Conservation (phyloP, 2,113 vertebrate genomes). For the Polyodon spathula region DNA sequence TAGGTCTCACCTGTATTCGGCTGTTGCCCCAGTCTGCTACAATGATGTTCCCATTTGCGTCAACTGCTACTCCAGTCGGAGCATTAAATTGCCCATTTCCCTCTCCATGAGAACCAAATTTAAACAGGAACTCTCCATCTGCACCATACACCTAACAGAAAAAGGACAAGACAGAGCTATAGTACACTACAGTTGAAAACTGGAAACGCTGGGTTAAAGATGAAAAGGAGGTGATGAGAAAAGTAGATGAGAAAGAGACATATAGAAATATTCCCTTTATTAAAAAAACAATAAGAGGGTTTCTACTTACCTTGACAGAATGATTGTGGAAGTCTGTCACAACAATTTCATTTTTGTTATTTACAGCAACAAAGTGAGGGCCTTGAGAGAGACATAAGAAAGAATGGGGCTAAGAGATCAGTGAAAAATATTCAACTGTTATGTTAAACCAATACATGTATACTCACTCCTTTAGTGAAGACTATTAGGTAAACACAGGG, state of each 20-base stretch:
- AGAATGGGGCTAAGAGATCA: conserved; percentile 11
- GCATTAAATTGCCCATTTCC: conserved; percentile 96
- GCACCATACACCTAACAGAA: conserved; percentile 79
- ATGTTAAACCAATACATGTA: too few species aligned
- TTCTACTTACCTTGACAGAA: conserved; percentile 79
- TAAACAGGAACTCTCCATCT: conserved; percentile 92
- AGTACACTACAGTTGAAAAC: too few species aligned
- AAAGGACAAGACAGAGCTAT: neutral
- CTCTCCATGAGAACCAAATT: conserved; percentile 94
- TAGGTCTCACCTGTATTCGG: conserved; percentile 75
- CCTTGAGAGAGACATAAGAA: conserved; percentile 48
- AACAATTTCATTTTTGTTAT: conserved; percentile 95
- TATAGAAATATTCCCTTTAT: neutral
- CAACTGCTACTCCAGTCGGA: conserved; percentile 86
- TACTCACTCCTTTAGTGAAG: too few species aligned
- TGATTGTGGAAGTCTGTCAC: conserved; percentile 97
- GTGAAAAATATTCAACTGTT: conserved; percentile 8
- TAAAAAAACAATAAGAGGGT: neutral
- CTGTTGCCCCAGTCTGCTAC: conserved; percentile 97
- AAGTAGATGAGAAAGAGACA: neutral
- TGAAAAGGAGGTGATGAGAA: too few species aligned
- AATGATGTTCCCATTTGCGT: conserved; percentile 88
- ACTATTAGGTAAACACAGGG: too few species aligned
- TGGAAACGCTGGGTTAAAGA: too few species aligned
- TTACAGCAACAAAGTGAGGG: conserved; percentile 93